Evolutionary conservation across 2,888 invertebrate species (phyloP), one percentile per base, ranked within the genome.

Genomic region (Lutraria lutraria): DNA sequence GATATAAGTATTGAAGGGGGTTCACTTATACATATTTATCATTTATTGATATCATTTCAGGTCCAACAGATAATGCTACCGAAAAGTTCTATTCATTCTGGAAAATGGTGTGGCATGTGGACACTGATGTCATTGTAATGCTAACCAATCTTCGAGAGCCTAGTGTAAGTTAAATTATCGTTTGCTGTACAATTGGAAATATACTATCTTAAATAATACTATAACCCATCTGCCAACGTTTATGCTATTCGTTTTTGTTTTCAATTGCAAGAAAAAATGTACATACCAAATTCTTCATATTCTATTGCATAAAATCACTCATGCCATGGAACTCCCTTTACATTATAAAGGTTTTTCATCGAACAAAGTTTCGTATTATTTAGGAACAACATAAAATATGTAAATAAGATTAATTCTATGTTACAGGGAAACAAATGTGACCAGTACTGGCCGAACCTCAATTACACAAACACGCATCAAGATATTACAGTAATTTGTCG

Each of bases 351-450:
- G 43, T 43, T 43, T 43, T 4, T 4, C 43, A 43, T 43, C 8
- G 8, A 43, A 43, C 43, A 43, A 4, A 4, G 4, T 43, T 43
- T 43, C 43, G 4, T 43, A 43, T 43, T n/a, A n/a, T n/a, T n/a
- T n/a, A 43, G 8, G 43, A 43, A 6, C 21, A 19, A 60, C 60
- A 21, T 60, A n/a, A 19, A 15, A 31, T 76, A 15, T 31, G 21
- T 15, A 8, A 76, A 76, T 25, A 0, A 34, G 8, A 4, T 25
- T 25, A 13, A 76, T 29, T 8, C 19, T 15, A 79, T 10, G 1
- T 81, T 52, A 52, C 43, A 81, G 81, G 81, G 81, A 0, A 81
- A 56, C 15, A 81, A 81, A 31, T 81, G 81, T n/a, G 81, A 81
- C 16, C 54, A 81, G 29, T 81, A 81, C 56, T 81, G 81, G 81